Evolutionary conservation across 1,140 invertebrate genomes (phyloP).

Genomic region (Drosophila micromelanica): DNA sequence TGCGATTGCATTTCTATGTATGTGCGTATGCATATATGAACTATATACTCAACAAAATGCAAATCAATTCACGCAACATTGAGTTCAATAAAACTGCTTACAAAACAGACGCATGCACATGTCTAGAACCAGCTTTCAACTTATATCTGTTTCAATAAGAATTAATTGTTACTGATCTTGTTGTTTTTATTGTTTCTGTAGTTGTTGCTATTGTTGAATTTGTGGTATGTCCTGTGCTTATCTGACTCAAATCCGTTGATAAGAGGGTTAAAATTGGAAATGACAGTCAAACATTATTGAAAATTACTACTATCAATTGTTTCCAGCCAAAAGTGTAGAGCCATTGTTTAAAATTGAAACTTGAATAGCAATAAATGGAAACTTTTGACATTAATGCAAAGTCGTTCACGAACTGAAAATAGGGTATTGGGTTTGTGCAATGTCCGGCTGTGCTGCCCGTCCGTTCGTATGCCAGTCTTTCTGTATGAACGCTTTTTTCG

Average conservation of each 20-base stretch:
- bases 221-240: neutral
- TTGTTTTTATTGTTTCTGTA: neutral
- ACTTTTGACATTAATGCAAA: too few species aligned
- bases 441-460: too few species aligned
- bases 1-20: neutral
- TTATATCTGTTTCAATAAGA: constrained; percentile 13
- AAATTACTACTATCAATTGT: too few species aligned
- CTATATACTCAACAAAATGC: constrained; percentile 7
- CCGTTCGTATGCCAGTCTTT: too few species aligned
- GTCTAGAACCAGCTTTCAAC: neutral
- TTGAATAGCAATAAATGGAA: too few species aligned
- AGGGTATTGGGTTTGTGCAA: too few species aligned
- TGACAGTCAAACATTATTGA: too few species aligned
- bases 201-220: neutral
- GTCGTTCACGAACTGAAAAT: too few species aligned
- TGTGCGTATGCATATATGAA: neutral
- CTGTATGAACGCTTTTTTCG: too few species aligned
- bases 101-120: constrained; percentile 1
- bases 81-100: constrained; percentile 31
- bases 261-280: neutral
- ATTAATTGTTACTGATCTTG: neutral
- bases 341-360: too few species aligned
- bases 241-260: neutral
- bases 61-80: constrained; percentile 38
- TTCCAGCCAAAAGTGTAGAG: too few species aligned